Conservation (phyloP, 1,140 invertebrate species). For the Dendroctonus valens region DNA sequence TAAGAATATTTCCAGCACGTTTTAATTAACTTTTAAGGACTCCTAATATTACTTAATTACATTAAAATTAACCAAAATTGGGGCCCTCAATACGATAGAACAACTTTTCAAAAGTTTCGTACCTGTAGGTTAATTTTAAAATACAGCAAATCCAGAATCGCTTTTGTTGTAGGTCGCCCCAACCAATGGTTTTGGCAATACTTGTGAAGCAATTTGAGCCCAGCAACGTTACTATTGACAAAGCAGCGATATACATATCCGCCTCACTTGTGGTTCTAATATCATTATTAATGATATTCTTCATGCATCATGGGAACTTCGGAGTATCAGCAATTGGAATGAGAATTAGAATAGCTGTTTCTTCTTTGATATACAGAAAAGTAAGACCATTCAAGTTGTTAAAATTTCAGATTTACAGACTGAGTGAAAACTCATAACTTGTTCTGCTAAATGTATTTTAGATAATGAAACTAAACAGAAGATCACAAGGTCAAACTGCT, state of each 20-base stretch:
- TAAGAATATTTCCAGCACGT: too few species aligned
- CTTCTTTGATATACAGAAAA: conserved; percentile 64
- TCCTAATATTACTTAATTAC: too few species aligned
- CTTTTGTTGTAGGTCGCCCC: conserved; percentile 46
- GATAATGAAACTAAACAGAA: conserved; percentile 62
- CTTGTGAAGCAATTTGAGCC: conserved; percentile 39
- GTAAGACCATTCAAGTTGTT: conserved; percentile 45
- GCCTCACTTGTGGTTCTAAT: conserved; percentile 32
- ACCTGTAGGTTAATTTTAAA: too few species aligned
- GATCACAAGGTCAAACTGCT: conserved; percentile 67
- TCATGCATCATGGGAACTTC: conserved; percentile 49
- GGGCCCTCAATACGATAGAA: too few species aligned
- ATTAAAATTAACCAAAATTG: too few species aligned
- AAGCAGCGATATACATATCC: conserved; percentile 35
- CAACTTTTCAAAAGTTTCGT: too few species aligned
- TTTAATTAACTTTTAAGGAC: too few species aligned
- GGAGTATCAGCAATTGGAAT: conserved; percentile 57
- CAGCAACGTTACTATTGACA: conserved; percentile 11
- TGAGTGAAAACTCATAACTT: too few species aligned
- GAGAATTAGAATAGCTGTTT: conserved; percentile 59
- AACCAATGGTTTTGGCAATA: conserved; percentile 53
- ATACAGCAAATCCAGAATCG: background rate
- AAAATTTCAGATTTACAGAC: too few species aligned
- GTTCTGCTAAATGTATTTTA: conserved; percentile 36
- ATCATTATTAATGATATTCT: conserved; percentile 36